Conservation (phyloP, 1,140 invertebrate species). For the Propsilocerus akamusi region DNA sequence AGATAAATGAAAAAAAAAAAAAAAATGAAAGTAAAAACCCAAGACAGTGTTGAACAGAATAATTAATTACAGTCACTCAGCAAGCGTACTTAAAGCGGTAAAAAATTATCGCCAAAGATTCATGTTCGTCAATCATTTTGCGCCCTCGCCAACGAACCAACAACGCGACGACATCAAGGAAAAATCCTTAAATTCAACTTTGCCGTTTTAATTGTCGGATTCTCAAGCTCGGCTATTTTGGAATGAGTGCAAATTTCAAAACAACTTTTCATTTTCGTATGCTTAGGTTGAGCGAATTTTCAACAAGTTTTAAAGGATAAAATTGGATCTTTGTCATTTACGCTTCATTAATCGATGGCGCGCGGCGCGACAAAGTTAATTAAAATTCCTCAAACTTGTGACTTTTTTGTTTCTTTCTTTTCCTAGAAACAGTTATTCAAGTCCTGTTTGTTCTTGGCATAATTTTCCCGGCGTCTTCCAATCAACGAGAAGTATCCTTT, state of each 20-base stretch:
- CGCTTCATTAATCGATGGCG: slow-evolving; percentile 3
- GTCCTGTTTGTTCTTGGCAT: no score
- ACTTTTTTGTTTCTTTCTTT: not conserved
- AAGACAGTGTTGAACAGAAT: no score
- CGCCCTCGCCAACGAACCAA: not conserved
- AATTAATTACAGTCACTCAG: no score
- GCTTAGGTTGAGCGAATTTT: not conserved
- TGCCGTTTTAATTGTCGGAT: not conserved
- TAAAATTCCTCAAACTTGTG: not conserved
- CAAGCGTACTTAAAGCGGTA: no score
- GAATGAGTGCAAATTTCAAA: not conserved
- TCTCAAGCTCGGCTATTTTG: not conserved
- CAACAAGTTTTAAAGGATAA: not conserved
- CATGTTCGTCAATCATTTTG: not conserved
- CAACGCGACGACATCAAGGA: not conserved
- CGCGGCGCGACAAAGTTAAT: slow-evolving; percentile 1
- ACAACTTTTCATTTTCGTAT: not conserved
- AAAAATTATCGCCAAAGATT: not conserved
- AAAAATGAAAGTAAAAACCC: no score
- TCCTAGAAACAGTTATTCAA: no score
- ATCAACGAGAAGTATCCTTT: no score
- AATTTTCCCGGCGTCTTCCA: no score
- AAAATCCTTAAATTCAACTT: not conserved
- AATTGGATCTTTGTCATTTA: not conserved
- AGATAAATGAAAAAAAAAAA: no score